Base-by-base conservation (phyloP, 2,797 vertebrate genomes). In the Chelmon rostratus region DNA sequence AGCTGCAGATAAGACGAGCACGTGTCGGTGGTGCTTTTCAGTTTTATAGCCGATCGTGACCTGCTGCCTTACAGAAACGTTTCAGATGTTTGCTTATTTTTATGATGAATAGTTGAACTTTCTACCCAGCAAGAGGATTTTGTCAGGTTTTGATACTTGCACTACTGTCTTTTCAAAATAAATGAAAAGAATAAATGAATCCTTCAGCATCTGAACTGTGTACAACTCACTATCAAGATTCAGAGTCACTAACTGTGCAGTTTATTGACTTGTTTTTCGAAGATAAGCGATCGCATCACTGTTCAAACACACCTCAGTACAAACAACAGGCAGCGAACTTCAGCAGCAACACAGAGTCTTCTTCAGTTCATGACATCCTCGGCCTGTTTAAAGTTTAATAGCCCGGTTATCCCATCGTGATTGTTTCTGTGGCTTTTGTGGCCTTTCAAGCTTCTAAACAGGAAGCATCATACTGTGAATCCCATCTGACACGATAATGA, bases 371-470 rank as follows among this genome's bases (percentile, higher is more conserved):
- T 50, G 16, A 21, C 3, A 28, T 28, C 1, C 21, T 8, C 12
- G 3, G 13, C 4, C 47, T 52, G 19, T 61, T 54, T 68, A 54
- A 54, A 47, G 62, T 42, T 68, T 57, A 63, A 62, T 18, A 23
- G 52, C 38, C 31, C 53, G 35, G 28, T 49, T 28, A n/a, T 21
- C 18, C 8, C 18, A 10, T 23, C 31, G 44, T 50, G 9, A 52
- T 37, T 46, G 33, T 52, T 64, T 63, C 28, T 80, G 58, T 57
- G 65, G 65, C 37, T 57, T 57, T 40, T 2, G 50, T 10, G 9
- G 58, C 63, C 64, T 31, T 66, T 54, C 13, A 15, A 28, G 44
- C 62, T 49, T 19, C 31, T 56, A 63, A 74, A 74, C 65, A 64
- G 50, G 64, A 69, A 64, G 44, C 18, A 23, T 53, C 12, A 10